These are phyloP conservation scores for Bombus superbus DNA, from an alignment of 1,140 invertebrate species.

Conservation along the genomic window DNA sequence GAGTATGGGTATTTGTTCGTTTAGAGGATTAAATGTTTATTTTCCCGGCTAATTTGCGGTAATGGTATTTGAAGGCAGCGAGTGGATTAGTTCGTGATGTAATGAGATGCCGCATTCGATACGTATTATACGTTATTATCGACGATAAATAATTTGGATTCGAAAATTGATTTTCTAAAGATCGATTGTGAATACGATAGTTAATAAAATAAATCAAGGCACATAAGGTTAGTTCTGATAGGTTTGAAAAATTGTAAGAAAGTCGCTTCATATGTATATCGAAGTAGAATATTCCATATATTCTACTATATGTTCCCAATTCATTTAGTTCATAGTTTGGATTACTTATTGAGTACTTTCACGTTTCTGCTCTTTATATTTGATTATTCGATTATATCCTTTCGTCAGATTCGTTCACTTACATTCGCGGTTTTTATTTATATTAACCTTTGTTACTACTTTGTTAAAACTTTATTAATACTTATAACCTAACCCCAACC, in stretches of 20 bases:
- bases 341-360: too few relatives aligned
- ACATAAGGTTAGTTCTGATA: not conserved
- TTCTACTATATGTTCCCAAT: too few relatives aligned
- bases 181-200: not conserved
- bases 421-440: too few relatives aligned
- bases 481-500: too few relatives aligned
- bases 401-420: too few relatives aligned
- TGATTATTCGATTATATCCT: too few relatives aligned
- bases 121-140: not conserved
- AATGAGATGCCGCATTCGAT: not conserved
- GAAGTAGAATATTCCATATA: not conserved
- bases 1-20: not conserved
- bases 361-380: too few relatives aligned
- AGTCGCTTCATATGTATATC: not conserved
- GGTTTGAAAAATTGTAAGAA: not conserved
- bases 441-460: too few relatives aligned
- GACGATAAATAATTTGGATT: not conserved
- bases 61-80: not conserved
- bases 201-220: not conserved
- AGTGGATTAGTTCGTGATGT: not conserved
- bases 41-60: conserved; percentile 4
- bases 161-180: not conserved
- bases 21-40: conserved; percentile 11
- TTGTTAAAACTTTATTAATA: too few relatives aligned
- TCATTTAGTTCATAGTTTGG: fast-evolving